These are phyloP conservation scores for Leucania comma DNA, from an alignment of 2,888 invertebrate genomes.

Conservation along the genomic window DNA sequence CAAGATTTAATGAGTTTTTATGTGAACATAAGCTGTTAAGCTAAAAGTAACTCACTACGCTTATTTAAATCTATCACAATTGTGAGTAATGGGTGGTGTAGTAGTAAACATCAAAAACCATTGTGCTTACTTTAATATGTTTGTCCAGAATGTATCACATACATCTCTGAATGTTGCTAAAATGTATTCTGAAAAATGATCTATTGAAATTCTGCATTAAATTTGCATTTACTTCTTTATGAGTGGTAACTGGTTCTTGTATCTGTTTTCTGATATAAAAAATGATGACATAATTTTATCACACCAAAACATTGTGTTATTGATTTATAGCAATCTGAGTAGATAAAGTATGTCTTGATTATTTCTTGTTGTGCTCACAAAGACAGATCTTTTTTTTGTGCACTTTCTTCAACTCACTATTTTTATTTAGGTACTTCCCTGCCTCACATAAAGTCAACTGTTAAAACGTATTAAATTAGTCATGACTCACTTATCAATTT, in stretches of 20 bases:
- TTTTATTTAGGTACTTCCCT: background rate
- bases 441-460: background rate
- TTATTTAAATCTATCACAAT: slow-evolving; percentile 7
- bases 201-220: slow-evolving; percentile 6
- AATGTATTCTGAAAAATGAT: background rate
- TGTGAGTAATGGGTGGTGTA: slow-evolving; percentile 29
- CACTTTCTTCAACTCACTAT: background rate
- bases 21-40: background rate
- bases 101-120: slow-evolving; percentile 38
- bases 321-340: background rate
- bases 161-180: background rate
- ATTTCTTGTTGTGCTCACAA: background rate
- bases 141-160: slow-evolving; percentile 34
- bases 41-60: background rate
- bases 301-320: slow-evolving; percentile 16
- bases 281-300: slow-evolving; percentile 14
- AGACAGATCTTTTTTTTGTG: background rate
- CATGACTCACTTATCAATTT: background rate
- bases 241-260: background rate
- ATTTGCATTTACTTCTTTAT: background rate
- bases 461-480: slow-evolving; percentile 4
- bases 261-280: slow-evolving; percentile 18
- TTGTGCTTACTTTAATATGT: slow-evolving; percentile 3
- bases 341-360: background rate
- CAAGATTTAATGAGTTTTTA: slow-evolving; percentile 4